Percentiles rank a stretch among this genome's conserved stretches.
These are phyloP conservation scores for Pangasius krempfi DNA, from an alignment of 2,797 vertebrate genomes.

Conservation along the genomic window DNA sequence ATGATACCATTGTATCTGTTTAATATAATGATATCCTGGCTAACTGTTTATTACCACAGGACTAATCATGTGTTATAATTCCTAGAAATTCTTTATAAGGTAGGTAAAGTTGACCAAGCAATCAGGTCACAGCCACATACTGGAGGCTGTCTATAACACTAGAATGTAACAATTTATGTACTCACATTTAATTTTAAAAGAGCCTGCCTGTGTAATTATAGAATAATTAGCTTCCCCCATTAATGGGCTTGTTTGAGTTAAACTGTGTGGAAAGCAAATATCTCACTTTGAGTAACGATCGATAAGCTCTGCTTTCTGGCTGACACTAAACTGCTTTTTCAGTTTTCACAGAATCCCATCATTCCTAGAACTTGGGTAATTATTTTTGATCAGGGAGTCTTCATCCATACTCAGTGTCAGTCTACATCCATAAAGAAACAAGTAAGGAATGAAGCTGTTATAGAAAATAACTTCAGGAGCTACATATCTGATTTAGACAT, in stretches of 20 bases:
- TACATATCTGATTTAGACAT: not conserved
- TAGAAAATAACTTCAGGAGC: not conserved
- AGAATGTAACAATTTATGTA: conserved; percentile 12
- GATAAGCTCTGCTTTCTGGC: conserved; percentile 34
- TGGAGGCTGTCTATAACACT: not conserved
- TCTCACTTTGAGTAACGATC: conserved; percentile 32
- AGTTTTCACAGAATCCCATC: conserved; percentile 21
- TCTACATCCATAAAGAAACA: not conserved
- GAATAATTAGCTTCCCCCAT: conserved; percentile 26
- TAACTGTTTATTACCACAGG: not conserved
- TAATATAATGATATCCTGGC: not conserved
- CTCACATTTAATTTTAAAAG: conserved; percentile 17
- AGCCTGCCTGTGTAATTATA: conserved; percentile 34
- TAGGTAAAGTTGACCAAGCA: not conserved
- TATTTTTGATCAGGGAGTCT: conserved; percentile 17
- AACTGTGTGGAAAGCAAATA: conserved; percentile 30
- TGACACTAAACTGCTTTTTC: conserved; percentile 26
- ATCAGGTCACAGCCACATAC: not conserved
- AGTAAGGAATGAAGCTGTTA: not conserved
- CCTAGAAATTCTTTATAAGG: not conserved
- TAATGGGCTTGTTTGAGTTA: conserved; percentile 28
- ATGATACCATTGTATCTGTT: not conserved
- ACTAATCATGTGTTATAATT: not conserved
- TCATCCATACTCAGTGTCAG: conserved; percentile 37
- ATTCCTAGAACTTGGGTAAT: conserved; percentile 15